Conservation (phyloP, 2,797 vertebrate species). For the Aeoliscus strigatus region DNA sequence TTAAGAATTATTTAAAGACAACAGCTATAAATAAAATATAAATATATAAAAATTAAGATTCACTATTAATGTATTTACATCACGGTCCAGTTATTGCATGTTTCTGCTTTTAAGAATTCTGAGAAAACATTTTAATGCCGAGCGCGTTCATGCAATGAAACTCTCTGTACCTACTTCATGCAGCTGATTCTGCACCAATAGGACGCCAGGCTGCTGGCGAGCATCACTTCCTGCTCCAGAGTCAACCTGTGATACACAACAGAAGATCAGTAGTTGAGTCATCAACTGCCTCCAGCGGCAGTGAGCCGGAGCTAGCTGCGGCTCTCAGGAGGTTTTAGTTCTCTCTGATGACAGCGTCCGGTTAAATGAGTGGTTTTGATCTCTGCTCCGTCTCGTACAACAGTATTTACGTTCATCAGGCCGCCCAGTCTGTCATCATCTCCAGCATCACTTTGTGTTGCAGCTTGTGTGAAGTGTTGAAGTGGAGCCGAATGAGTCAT, state of each 20-base stretch:
- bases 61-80: too few relatives aligned
- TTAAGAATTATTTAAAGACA: too few relatives aligned
- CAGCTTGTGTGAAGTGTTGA: slow-evolving; percentile 28
- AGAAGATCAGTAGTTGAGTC: slow-evolving; percentile 27
- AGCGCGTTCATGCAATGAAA: too few relatives aligned
- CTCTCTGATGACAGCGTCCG: slow-evolving; percentile 21
- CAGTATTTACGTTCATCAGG: slow-evolving; percentile 40
- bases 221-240: slow-evolving; percentile 19
- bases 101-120: too few relatives aligned
- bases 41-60: too few relatives aligned
- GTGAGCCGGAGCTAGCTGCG: slow-evolving; percentile 14
- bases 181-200: too few relatives aligned
- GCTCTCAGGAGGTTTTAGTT: slow-evolving; percentile 18
- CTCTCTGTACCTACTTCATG: too few relatives aligned
- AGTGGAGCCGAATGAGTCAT: slow-evolving; percentile 34
- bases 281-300: slow-evolving; percentile 25
- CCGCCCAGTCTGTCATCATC: slow-evolving; percentile 27
- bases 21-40: too few relatives aligned
- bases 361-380: slow-evolving; percentile 1
- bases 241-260: slow-evolving; percentile 22
- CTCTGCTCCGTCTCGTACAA: slow-evolving; percentile 16
- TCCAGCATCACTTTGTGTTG: slow-evolving; percentile 11
- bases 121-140: too few relatives aligned
- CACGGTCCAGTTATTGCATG: too few relatives aligned
- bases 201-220: slow-evolving; percentile 3